These are phyloP conservation scores for Mesocentrotus franciscanus DNA, from an alignment of 53 echinoderm and acorn worm species.

Conservation along the genomic window DNA sequence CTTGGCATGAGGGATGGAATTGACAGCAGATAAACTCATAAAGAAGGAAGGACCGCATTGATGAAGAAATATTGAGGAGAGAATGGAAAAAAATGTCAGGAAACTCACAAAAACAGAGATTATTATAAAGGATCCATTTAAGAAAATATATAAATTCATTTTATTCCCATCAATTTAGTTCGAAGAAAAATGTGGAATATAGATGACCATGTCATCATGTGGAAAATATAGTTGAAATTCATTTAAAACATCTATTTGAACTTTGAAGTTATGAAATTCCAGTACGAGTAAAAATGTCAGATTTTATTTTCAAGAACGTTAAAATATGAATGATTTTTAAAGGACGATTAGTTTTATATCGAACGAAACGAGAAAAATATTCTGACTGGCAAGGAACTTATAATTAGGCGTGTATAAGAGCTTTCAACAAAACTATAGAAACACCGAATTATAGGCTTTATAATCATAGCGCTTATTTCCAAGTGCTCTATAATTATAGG, in stretches of 20 bases:
- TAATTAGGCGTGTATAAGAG: too few relatives aligned
- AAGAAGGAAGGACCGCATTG: neutral
- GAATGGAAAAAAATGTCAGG: neutral
- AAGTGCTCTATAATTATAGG: neutral
- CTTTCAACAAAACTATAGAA: too few relatives aligned
- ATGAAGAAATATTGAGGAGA: neutral
- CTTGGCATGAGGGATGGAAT: neutral
- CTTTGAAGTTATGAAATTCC: neutral
- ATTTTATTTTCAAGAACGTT: too few relatives aligned
- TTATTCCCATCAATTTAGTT: too few relatives aligned
- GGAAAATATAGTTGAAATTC: too few relatives aligned
- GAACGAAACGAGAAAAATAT: neutral
- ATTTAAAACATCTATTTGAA: too few relatives aligned
- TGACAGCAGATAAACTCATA: neutral
- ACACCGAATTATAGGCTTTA: too few relatives aligned
- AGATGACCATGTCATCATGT: too few relatives aligned
- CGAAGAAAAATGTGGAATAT: too few relatives aligned
- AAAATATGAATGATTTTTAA: too few relatives aligned
- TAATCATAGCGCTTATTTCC: neutral
- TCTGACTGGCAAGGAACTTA: too few relatives aligned
- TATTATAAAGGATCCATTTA: neutral
- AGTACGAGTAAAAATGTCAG: neutral
- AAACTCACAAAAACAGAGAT: neutral
- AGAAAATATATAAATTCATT: too few relatives aligned
- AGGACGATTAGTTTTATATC: neutral